Conservation (phyloP, 2,113 vertebrate genomes). For the Coptodon rendalli region DNA sequence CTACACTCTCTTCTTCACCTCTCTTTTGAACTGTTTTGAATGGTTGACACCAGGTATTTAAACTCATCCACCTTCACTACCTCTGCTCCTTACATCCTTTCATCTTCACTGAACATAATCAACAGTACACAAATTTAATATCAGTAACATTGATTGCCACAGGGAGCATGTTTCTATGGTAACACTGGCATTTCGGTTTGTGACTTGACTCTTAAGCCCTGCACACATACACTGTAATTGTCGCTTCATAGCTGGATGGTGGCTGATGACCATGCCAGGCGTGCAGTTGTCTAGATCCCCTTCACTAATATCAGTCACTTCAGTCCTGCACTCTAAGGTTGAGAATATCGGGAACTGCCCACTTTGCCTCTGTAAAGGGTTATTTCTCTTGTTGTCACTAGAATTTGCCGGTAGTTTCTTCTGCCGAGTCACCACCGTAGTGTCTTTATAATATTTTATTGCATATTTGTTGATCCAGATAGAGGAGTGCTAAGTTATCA, state of each 20-base stretch:
- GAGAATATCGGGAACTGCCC: neutral
- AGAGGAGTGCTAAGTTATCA: neutral
- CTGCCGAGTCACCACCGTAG: accelerated
- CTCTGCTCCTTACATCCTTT: neutral
- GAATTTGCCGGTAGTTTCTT: accelerated
- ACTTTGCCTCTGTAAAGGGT: neutral
- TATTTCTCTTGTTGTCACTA: neutral
- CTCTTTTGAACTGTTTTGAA: neutral
- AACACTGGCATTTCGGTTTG: neutral
- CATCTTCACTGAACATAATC: neutral
- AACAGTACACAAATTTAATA: neutral
- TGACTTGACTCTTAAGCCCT: neutral
- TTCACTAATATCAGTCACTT: neutral
- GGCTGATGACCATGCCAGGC: neutral
- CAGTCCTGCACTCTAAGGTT: neutral
- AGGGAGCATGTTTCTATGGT: neutral
- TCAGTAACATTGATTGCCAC: neutral
- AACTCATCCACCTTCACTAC: neutral
- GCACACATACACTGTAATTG: neutral
- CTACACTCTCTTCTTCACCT: neutral
- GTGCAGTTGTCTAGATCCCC: neutral
- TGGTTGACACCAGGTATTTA: neutral
- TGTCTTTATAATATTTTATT: neutral
- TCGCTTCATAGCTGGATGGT: neutral
- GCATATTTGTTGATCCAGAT: neutral